A percentile compares a stretch with the other conserved stretches of the same genome.
Conservation (phyloP, 1,140 invertebrate genomes). For the Berghia stephanieae region DNA sequence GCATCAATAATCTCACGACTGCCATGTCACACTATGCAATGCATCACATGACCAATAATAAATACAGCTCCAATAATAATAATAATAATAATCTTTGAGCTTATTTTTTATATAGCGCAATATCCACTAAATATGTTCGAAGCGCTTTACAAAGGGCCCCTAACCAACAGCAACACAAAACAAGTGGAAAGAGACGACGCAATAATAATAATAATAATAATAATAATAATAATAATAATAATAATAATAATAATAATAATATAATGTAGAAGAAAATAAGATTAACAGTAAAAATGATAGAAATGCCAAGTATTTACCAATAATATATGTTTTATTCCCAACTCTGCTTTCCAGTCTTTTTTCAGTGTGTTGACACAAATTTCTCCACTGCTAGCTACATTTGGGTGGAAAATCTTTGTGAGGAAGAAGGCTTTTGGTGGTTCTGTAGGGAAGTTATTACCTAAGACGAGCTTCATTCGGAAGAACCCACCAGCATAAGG, state of each 20-base stretch:
- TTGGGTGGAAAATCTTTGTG: slow-evolving; percentile 97
- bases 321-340: slow-evolving; percentile 95
- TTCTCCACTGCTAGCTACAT: slow-evolving; percentile 92
- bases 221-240: not conserved
- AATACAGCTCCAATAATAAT: too few relatives aligned
- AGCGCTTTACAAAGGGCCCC: too few relatives aligned
- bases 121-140: too few relatives aligned
- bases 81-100: not conserved
- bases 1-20: too few relatives aligned
- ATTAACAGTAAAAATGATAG: too few relatives aligned
- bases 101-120: too few relatives aligned
- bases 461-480: slow-evolving; percentile 87
- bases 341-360: slow-evolving; percentile 94
- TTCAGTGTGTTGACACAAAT: slow-evolving; percentile 98
- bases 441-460: slow-evolving; percentile 91
- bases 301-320: slow-evolving; percentile 78
- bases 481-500: slow-evolving; percentile 70
- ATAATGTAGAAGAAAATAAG: not conserved
- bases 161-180: too few relatives aligned
- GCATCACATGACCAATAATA: too few relatives aligned
- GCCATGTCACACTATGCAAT: too few relatives aligned
- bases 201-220: not conserved
- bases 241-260: too few relatives aligned
- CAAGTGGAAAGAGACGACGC: not conserved
- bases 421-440: slow-evolving; percentile 95